Base-by-base conservation (phyloP, 1,140 invertebrate species). In the Linepithema humile region DNA sequence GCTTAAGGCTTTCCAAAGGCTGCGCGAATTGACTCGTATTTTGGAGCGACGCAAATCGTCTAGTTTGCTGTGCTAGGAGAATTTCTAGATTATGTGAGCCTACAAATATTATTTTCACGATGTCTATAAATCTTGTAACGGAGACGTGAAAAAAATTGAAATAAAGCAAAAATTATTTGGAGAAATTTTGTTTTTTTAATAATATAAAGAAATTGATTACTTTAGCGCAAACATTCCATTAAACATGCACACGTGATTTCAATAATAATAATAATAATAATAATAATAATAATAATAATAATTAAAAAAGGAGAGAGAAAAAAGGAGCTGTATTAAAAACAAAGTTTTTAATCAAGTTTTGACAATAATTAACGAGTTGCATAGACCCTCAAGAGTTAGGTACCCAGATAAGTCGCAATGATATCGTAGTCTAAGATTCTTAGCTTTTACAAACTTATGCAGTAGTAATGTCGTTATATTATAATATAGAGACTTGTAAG, bases 1-100 rank as follows among this genome's bases (percentile, higher is more conserved):
- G 35, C 78, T 70, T 72, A 43, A 82, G 67, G 40, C 64, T 55
- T 23, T 69, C 35, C 75, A 80, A 80, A 75, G 73, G 57, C 40
- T 75, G 55, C 73, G 29, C 29, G 26, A 75, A 50, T 75, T 48
- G 57, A 64, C 40, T 75, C 72, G 55, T 32, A 59, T 23, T 74
- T n/a, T 12, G 23, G 17, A 17, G 50, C 32, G 53, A 43, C 35
- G 40, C 40, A 40, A 62, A 62, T 32, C n/a, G 17, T n/a, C 17
- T 12, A 38, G 10, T 74, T 74, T n/a, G 55, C 38, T n/a, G 23
- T 38, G 29, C n/a, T n/a, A n/a, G 23, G 5, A 20, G n/a, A 75
- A 17, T 9, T 20, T n/a, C 40, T 29, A 12, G 55, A 62, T 75
- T 48, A 35, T 64, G n/a, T 57, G 38, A 64, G 45, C 38, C 38